Base-by-base conservation (phyloP, 1,140 invertebrate genomes). In the Hyles vespertilio region DNA sequence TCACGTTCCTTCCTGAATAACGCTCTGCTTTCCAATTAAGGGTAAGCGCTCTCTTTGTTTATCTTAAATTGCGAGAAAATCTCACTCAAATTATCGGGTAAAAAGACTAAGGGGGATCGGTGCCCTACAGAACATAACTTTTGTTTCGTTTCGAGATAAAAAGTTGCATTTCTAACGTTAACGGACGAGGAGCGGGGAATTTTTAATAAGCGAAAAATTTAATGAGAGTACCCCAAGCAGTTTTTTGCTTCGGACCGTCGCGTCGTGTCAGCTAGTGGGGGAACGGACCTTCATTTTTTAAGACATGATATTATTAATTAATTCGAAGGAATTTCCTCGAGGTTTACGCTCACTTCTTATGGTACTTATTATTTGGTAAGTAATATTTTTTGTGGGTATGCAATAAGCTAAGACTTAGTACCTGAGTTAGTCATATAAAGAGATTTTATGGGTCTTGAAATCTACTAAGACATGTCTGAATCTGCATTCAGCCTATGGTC, bases 161-260 rank as follows among this genome's bases (percentile, higher is more conserved):
- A 88, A 84, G 82, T 87, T 79, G 77, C 77, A 69, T 69, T 72
- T 78, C 75, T 77, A 73, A 87, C 78, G 74, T 69, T 69, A 63
- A 82, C 74, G 79, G 83, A 79, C 73, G 57, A 74, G 79, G 80
- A 74, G 79, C 72, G 76, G 86, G 77, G 84, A 89, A 89, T 89
- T 89, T 89, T 89, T 89, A 89, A 87, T 89, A 89, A 89, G 86
- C 86, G 86, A 89, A 82, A 87, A 89, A 89, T 89, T 87, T 89
- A 89, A 89, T 89, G 86, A 88, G 81, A 72, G 65, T 57, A 55
- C 71, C 63, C 61, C 61, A 63, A 70, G 72, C 72, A 65, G 56
- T 67, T 72, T 22, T 81, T 83, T 81, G 70, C 70, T 64, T 69
- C 67, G 71, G 77, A 73, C 74, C 69, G 63, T 58, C 67, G 71